A percentile compares a stretch with the other conserved stretches of the same genome.
Evolutionary conservation across 2,797 vertebrate species (phyloP).

Genomic region (Notolepis coatsorum): DNA sequence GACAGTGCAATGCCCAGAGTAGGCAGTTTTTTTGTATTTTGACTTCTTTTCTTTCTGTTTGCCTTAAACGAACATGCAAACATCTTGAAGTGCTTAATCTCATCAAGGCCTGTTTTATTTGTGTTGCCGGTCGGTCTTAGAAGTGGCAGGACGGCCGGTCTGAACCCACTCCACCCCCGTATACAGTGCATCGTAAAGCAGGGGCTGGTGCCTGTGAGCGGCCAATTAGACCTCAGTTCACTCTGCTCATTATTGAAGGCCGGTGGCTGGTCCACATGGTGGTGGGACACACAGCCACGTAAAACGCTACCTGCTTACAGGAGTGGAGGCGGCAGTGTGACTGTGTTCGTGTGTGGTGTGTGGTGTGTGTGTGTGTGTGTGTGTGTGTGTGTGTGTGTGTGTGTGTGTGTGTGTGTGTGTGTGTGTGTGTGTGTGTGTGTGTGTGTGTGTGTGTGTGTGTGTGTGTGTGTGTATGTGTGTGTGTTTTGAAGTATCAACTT

Average conservation of each 20-base stretch:
- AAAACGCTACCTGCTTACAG: constrained; percentile 48
- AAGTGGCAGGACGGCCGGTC: constrained; percentile 73
- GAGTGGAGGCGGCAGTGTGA: not conserved
- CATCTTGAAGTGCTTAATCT: constrained; percentile 88
- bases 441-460: not conserved
- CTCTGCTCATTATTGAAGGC: constrained; percentile 58
- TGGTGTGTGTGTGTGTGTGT: no score
- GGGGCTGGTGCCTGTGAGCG: constrained; percentile 57
- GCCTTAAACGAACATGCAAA: constrained; percentile 72
- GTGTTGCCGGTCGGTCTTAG: constrained; percentile 63
- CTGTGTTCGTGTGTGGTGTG: not conserved
- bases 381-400: constrained; percentile 11
- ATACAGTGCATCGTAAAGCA: constrained; percentile 61
- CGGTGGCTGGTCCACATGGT: constrained; percentile 20
- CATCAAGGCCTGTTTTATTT: constrained; percentile 77
- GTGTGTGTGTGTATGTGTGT: not conserved
- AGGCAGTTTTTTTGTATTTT: no score
- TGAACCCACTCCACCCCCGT: constrained; percentile 68
- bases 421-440: not conserved
- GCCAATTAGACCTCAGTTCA: constrained; percentile 61
- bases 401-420: not conserved
- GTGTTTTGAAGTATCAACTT: no score
- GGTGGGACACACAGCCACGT: not conserved
- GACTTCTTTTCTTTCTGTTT: constrained; percentile 63
- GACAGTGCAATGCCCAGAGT: constrained; percentile 54